Conservation (phyloP, 2,888 invertebrate species). For the Rhimphoctona megacephalus region DNA sequence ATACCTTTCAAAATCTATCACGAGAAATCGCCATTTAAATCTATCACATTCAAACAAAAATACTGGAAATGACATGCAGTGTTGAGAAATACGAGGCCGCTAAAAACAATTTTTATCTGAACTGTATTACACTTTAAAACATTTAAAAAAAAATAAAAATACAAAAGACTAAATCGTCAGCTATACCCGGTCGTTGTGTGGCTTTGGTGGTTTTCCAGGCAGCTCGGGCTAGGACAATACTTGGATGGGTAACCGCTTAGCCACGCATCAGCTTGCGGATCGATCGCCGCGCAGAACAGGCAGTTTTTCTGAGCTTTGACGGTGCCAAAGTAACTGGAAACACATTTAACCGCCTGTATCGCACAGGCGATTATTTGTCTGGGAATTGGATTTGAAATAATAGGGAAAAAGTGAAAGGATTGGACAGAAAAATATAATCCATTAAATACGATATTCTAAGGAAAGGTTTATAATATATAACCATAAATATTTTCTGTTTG, state of each 20-base stretch:
- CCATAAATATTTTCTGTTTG: not conserved
- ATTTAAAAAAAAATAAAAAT: not conserved
- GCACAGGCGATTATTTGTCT: not conserved
- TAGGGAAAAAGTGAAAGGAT: not conserved
- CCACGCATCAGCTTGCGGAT: not conserved
- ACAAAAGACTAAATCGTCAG: not conserved
- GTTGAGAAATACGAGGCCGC: not conserved
- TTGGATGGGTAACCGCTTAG: constrained; percentile 1
- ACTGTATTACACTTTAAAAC: not conserved
- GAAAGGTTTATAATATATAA: no score
- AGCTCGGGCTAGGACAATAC: not conserved
- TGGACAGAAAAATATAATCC: not conserved
- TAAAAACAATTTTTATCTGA: not conserved
- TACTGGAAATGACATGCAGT: not conserved
- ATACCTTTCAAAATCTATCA: not conserved
- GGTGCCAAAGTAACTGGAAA: not conserved
- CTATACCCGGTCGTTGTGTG: not conserved
- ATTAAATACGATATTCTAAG: no score
- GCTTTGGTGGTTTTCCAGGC: not conserved
- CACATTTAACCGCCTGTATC: no score
- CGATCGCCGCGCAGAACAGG: not conserved
- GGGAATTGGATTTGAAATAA: not conserved
- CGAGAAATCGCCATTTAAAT: not conserved
- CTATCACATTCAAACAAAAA: not conserved
- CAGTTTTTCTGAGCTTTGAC: not conserved